phyloP scores from a whole-genome alignment of 2,797 vertebrate species.

The Alca torda region DNA sequence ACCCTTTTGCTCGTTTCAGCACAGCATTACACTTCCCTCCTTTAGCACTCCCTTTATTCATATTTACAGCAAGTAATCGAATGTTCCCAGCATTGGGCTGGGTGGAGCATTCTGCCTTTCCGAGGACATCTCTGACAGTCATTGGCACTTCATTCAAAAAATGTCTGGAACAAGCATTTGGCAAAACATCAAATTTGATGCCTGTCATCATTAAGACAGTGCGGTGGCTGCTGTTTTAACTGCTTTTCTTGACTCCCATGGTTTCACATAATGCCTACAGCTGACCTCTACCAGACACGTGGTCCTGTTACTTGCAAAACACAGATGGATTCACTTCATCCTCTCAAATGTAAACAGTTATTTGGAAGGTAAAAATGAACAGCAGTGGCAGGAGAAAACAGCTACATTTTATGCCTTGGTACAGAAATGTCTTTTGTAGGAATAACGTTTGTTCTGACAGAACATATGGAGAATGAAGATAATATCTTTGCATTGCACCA shows the following conservation, averaged over 20 bases:
- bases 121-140: neutral
- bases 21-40: neutral
- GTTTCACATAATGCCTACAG: neutral
- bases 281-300: neutral
- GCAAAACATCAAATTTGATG: neutral
- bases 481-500: neutral
- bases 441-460: conserved; percentile 9
- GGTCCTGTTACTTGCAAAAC: neutral
- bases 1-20: neutral
- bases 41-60: neutral
- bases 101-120: neutral
- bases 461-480: neutral
- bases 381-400: neutral
- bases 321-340: neutral
- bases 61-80: neutral
- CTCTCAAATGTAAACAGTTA: neutral
- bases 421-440: neutral
- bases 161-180: neutral
- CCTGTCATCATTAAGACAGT: neutral
- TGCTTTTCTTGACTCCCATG: neutral
- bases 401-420: neutral
- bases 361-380: conserved; percentile 28
- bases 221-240: neutral
- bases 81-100: neutral
- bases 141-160: neutral